These are phyloP conservation scores for Rhizoglyphus robini DNA, from an alignment of 1,140 invertebrate genomes.

Conservation along the genomic window DNA sequence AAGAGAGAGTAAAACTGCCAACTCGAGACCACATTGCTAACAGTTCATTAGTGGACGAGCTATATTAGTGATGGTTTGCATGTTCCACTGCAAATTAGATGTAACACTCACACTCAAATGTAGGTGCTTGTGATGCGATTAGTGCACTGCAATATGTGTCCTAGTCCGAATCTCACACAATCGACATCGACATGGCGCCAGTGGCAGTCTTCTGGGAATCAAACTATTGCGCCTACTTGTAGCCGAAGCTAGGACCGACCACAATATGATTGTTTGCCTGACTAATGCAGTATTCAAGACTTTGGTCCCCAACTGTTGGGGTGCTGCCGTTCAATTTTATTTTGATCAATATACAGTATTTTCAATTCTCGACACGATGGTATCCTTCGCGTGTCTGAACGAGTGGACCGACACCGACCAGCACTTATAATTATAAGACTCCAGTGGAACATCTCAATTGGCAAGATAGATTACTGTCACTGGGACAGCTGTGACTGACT, in stretches of 20 bases:
- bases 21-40: neutral
- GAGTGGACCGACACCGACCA: neutral
- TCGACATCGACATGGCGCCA: no score
- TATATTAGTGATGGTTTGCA: neutral
- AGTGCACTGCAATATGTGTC: neutral
- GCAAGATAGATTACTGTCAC: neutral
- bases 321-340: no score
- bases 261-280: no score
- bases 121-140: neutral
- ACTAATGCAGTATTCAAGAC: no score
- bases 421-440: neutral
- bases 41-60: neutral
- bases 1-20: neutral
- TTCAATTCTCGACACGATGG: no score
- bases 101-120: neutral
- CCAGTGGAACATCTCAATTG: constrained; percentile 5
- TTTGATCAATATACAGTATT: no score
- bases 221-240: constrained; percentile 7
- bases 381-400: neutral
- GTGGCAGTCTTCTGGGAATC: neutral
- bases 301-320: no score
- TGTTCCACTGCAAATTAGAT: neutral
- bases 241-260: neutral
- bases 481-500: no score
- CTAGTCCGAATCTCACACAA: neutral